Percentiles rank a stretch among this genome's conserved stretches.
These are phyloP conservation scores for Karalla daura DNA, from an alignment of 2,797 vertebrate genomes.

Conservation along the genomic window DNA sequence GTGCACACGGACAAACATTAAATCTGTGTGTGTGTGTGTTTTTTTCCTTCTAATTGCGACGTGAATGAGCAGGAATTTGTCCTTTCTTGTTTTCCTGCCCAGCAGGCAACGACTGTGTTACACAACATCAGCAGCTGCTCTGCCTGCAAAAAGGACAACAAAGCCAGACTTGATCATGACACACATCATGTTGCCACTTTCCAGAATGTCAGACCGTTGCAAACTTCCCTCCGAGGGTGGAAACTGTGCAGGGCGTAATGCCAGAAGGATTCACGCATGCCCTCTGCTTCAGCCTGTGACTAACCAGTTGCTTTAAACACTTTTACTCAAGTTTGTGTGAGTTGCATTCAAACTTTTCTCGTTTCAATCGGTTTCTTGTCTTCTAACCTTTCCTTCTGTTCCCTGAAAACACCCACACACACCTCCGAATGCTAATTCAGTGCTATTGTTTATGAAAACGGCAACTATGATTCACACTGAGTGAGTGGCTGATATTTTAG, in stretches of 20 bases:
- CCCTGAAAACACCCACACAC: conserved; percentile 29
- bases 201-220: background rate
- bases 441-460: conserved; percentile 38
- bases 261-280: background rate
- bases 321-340: conserved; percentile 34
- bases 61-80: conserved; percentile 65
- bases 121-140: conserved; percentile 53
- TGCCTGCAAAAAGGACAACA: conserved; percentile 45
- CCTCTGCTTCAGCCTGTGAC: background rate
- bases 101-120: conserved; percentile 45
- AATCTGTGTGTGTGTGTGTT: conserved; percentile 12
- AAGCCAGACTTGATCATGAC: conserved; percentile 32
- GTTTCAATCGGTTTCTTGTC: conserved; percentile 19
- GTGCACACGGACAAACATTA: conserved; percentile 9
- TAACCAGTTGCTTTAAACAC: conserved; percentile 5
- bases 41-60: conserved; percentile 30
- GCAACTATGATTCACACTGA: conserved; percentile 44
- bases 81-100: conserved; percentile 47
- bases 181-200: conserved; percentile 12
- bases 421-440: conserved; percentile 37
- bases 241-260: background rate
- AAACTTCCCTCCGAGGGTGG: conserved; percentile 6
- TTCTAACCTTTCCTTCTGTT: conserved; percentile 28
- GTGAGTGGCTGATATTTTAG: conserved; percentile 52
- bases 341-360: conserved; percentile 18